Evolutionary conservation across 2,113 vertebrate genomes (phyloP).

Genomic region (Nothobranchius furzeri): DNA sequence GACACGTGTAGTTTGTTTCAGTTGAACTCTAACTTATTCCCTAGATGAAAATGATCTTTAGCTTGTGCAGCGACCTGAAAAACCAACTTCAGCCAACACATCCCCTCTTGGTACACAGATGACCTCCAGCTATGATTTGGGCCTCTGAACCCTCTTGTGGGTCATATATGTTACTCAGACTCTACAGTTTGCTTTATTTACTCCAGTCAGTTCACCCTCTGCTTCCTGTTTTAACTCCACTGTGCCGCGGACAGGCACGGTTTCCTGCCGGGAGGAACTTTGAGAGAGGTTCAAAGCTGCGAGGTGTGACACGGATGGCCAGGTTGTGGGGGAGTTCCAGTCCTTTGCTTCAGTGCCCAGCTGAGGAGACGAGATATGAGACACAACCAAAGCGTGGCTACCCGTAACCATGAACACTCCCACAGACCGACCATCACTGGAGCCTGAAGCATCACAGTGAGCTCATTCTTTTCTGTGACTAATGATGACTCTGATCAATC

Average conservation of each 20-base stretch:
- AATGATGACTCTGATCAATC: conserved; percentile 65
- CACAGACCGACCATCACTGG: not conserved
- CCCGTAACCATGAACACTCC: not conserved
- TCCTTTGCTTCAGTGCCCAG: conserved; percentile 36
- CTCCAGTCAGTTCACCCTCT: conserved; percentile 4
- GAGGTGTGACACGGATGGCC: conserved; percentile 35
- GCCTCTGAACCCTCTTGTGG: conserved; percentile 37
- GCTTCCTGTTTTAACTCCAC: not conserved
- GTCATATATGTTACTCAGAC: conserved; percentile 57
- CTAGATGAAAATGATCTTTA: not conserved
- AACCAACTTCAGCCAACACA: conserved; percentile 34
- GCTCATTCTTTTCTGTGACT: conserved; percentile 33
- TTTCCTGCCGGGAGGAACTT: conserved; percentile 28
- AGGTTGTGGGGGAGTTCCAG: conserved; percentile 31
- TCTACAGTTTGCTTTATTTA: conserved; percentile 12
- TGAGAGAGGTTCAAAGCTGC: conserved; percentile 31
- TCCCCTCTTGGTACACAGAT: conserved; percentile 43
- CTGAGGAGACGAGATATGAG: conserved; percentile 41
- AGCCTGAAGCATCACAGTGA: conserved; percentile 34
- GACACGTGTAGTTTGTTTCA: too few relatives aligned
- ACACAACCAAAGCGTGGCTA: conserved; percentile 7
- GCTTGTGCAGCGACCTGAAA: conserved; percentile 63
- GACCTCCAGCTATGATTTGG: conserved; percentile 66
- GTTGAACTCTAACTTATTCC: too few relatives aligned
- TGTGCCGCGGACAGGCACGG: conserved; percentile 8